Evolutionary conservation across 2,113 vertebrate genomes (phyloP).

Genomic region (Oplegnathus fasciatus): DNA sequence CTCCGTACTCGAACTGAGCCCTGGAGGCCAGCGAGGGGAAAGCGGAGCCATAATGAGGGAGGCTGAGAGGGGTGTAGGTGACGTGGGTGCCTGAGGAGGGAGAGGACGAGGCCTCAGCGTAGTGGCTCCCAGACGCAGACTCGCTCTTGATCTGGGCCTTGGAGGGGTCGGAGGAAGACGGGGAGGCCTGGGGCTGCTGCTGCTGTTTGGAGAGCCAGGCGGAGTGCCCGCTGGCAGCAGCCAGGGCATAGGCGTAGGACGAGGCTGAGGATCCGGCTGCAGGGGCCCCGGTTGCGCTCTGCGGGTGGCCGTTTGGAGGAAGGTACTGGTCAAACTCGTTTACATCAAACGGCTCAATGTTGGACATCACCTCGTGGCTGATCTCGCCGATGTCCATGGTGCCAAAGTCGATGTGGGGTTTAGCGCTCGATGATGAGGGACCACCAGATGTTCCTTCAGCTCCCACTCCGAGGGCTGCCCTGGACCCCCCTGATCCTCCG

Average conservation of each 20-base stretch:
- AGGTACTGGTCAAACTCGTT: constrained; percentile 99
- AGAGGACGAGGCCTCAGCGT: constrained; percentile 88
- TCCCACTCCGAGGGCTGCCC: constrained; percentile 86
- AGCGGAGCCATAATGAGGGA: constrained; percentile 97
- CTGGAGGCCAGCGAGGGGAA: constrained; percentile 97
- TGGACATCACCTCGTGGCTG: constrained; percentile 99
- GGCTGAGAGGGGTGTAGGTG: constrained; percentile 96
- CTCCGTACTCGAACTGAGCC: constrained; percentile 96
- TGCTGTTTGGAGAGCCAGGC: constrained; percentile 99
- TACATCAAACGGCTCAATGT: constrained; percentile 98
- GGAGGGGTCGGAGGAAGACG: constrained; percentile 87
- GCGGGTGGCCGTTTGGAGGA: constrained; percentile 93
- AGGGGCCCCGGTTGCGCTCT: constrained; percentile 73
- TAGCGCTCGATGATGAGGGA: constrained; percentile 82
- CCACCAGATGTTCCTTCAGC: constrained; percentile 78
- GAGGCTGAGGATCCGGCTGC: constrained; percentile 78
- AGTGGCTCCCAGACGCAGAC: constrained; percentile 88
- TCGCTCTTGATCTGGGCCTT: constrained; percentile 99
- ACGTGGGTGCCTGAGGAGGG: constrained; percentile 92
- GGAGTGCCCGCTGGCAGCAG: constrained; percentile 93
- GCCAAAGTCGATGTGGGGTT: constrained; percentile 98
- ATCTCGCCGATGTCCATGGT: constrained; percentile 99
- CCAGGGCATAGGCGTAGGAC: constrained; percentile 92
- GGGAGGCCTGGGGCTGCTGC: constrained; percentile 90
- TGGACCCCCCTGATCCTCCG: constrained; percentile 82